Conservation (phyloP, 2,888 invertebrate genomes). For the Cerceris rybyensis region DNA sequence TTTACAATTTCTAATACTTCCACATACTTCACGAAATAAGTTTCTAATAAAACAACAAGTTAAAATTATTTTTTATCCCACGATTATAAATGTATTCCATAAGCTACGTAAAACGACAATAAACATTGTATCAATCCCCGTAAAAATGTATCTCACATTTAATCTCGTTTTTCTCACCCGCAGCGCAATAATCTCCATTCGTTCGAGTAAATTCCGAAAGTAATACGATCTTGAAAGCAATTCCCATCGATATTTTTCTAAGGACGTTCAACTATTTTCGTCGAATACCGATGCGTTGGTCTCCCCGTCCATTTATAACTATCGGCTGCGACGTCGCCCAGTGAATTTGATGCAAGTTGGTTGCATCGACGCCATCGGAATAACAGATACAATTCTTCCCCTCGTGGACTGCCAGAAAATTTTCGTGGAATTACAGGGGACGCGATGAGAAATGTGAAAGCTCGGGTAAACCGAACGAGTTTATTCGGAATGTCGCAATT, state of each 20-base stretch:
- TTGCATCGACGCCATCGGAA: background rate
- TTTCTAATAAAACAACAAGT: too few species aligned
- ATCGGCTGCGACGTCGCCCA: background rate
- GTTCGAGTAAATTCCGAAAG: background rate
- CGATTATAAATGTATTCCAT: too few species aligned
- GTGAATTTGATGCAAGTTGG: background rate
- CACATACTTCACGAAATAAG: too few species aligned
- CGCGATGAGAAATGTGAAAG: constrained; percentile 4
- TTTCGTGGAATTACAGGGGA: background rate
- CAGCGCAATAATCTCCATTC: background rate
- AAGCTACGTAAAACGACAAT: too few species aligned
- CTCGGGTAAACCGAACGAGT: background rate
- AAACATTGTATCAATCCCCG: too few species aligned
- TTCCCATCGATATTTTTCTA: background rate
- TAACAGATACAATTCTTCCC: background rate
- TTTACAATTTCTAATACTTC: too few species aligned
- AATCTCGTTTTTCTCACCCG: too few species aligned
- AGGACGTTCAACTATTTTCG: constrained; percentile 32
- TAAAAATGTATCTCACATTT: too few species aligned
- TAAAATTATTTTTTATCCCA: too few species aligned
- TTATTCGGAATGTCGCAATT: background rate
- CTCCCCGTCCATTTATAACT: constrained; percentile 21
- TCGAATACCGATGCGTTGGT: constrained; percentile 40
- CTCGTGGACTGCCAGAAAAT: constrained; percentile 8
- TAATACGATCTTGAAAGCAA: background rate